Evolutionary conservation across 2,888 invertebrate species (phyloP).

Genomic region (Apamea sordens): DNA sequence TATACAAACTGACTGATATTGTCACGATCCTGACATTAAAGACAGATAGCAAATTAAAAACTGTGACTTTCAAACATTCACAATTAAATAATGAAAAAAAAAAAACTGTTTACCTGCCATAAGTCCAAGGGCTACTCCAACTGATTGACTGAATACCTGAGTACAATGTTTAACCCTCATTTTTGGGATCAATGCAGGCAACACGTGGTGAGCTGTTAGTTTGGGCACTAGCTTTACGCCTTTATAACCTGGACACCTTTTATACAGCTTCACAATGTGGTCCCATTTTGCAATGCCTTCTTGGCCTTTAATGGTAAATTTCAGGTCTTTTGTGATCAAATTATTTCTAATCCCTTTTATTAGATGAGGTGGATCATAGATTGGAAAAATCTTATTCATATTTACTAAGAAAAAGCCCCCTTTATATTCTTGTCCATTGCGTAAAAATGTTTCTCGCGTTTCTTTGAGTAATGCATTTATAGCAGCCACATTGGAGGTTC

Average conservation of each 20-base stretch:
- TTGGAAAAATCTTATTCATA: neutral
- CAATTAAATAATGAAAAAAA: too few relatives aligned
- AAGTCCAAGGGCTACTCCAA: too few relatives aligned
- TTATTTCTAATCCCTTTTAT: conserved; percentile 13
- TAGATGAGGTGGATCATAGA: conserved; percentile 1
- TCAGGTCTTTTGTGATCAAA: neutral
- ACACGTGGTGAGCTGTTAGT: conserved; percentile 23
- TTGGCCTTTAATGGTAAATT: conserved; percentile 6
- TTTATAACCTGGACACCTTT: conserved; percentile 18
- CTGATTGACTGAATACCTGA: too few relatives aligned
- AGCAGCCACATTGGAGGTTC: conserved; percentile 5
- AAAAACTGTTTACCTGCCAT: too few relatives aligned
- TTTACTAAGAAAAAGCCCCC: neutral
- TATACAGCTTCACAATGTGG: neutral
- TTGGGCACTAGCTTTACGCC: conserved; percentile 12
- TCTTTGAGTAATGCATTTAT: neutral
- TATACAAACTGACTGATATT: too few relatives aligned
- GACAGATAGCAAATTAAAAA: too few relatives aligned
- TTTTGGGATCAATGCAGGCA: conserved; percentile 10
- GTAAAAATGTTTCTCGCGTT: neutral
- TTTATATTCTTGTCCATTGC: neutral
- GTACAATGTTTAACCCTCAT: neutral
- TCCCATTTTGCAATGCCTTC: conserved; percentile 7
- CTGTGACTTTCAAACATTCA: too few relatives aligned
- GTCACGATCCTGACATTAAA: too few relatives aligned